Percentiles rank a stretch among this genome's conserved stretches.
Conservation (phyloP, 1,140 invertebrate genomes). For the Hetaerina americana region DNA sequence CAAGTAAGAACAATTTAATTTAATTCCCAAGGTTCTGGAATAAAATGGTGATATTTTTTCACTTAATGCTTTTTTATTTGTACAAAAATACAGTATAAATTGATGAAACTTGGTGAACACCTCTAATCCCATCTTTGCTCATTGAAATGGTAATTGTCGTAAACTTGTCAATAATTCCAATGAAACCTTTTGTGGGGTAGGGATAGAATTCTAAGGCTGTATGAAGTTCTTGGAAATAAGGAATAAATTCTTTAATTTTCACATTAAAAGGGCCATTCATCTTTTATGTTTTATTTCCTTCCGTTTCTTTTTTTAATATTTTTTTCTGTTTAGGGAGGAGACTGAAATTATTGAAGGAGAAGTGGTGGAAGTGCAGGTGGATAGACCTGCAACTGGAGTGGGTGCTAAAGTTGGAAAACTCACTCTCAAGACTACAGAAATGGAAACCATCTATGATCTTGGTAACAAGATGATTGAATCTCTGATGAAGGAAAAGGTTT, state of each 20-base stretch:
- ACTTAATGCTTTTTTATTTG: too few species aligned
- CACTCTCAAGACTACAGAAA: constrained; percentile 96
- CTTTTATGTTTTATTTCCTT: too few species aligned
- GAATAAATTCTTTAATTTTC: neutral
- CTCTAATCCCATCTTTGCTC: too few species aligned
- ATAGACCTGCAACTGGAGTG: constrained; percentile 78
- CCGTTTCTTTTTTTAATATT: constrained; percentile 15
- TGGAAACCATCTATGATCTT: constrained; percentile 98
- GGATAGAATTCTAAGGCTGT: neutral
- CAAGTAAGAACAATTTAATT: constrained; percentile 57
- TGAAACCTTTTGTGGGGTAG: too few species aligned
- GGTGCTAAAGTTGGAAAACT: constrained; percentile 87
- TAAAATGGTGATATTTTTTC: too few species aligned
- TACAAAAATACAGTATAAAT: too few species aligned
- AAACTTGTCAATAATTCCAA: too few species aligned
- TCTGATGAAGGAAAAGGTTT: constrained; percentile 87
- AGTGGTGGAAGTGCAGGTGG: constrained; percentile 95
- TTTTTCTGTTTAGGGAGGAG: constrained; percentile 58
- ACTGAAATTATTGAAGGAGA: constrained; percentile 98
- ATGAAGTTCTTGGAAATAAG: neutral
- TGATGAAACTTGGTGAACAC: too few species aligned
- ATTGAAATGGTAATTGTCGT: too few species aligned
- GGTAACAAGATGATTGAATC: constrained; percentile 98
- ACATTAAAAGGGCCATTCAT: too few species aligned
- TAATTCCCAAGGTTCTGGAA: too few species aligned